Conservation (phyloP, 30 jellyfish, hydroid and myxozoan genomes). For the Aurelia sp. region DNA sequence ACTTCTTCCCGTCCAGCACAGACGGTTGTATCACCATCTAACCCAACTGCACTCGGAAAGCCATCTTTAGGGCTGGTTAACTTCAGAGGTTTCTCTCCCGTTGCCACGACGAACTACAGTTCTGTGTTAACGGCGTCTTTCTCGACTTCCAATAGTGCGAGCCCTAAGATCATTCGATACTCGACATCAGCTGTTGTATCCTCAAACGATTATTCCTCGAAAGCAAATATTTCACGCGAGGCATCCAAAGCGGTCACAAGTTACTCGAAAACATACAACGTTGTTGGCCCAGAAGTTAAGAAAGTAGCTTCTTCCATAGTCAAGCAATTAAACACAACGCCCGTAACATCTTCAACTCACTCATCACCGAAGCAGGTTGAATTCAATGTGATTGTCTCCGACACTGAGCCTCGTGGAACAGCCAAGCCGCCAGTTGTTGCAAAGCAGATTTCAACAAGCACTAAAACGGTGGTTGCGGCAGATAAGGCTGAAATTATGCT, state of each 20-base stretch:
- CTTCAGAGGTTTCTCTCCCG: constrained; percentile 36
- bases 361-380: not conserved
- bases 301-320: not conserved
- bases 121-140: constrained; percentile 10
- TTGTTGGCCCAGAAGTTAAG: not conserved
- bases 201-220: not conserved
- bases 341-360: not conserved
- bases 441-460: not conserved
- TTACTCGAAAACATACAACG: too few relatives aligned
- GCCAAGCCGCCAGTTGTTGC: not conserved
- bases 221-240: not conserved
- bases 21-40: constrained; percentile 55
- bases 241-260: not conserved
- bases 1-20: constrained; percentile 33
- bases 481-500: not conserved
- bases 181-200: constrained; percentile 3
- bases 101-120: not conserved
- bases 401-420: not conserved
- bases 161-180: not conserved
- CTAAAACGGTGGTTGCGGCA: not conserved
- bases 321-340: not conserved
- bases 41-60: not conserved
- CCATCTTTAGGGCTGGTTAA: constrained; percentile 50
- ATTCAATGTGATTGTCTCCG: not conserved
- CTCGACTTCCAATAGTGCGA: not conserved